phyloP scores from a whole-genome alignment of 92 coral and sea anemone genomes.

The Pocillopora grandis region DNA sequence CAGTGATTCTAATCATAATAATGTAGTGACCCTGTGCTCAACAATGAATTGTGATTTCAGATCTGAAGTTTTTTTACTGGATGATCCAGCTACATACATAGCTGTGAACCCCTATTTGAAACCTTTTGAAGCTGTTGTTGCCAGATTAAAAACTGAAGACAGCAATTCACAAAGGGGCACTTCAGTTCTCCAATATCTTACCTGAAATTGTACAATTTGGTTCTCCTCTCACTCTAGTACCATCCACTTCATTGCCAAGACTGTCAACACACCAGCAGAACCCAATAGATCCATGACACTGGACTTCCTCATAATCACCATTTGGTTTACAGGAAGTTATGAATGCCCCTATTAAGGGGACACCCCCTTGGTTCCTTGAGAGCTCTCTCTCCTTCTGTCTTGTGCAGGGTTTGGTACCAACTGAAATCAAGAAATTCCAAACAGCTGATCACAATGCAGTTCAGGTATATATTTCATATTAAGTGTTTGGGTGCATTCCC shows the following conservation, averaged over 20 bases:
- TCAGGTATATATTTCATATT: too few relatives aligned
- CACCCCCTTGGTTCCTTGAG: neutral
- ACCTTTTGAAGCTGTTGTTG: too few relatives aligned
- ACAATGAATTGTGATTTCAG: too few relatives aligned
- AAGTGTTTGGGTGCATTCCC: too few relatives aligned
- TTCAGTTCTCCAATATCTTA: neutral
- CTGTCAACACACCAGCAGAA: constrained; percentile 83
- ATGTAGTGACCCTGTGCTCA: too few relatives aligned
- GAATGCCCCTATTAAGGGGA: constrained; percentile 34
- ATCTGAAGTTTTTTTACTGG: too few relatives aligned
- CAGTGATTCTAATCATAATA: too few relatives aligned
- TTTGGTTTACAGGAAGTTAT: constrained; percentile 45
- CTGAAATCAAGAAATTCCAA: neutral
- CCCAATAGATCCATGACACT: constrained; percentile 67
- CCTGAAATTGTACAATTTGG: constrained; percentile 44
- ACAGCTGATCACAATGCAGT: neutral
- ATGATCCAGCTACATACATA: too few relatives aligned
- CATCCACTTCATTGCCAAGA: constrained; percentile 42
- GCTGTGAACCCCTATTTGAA: too few relatives aligned
- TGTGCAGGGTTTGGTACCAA: constrained; percentile 18
- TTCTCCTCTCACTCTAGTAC: constrained; percentile 49
- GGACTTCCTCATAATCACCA: constrained; percentile 49
- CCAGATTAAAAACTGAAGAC: too few relatives aligned
- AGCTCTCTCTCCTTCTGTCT: neutral
- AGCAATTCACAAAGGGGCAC: too few relatives aligned